These are phyloP conservation scores for Semotilus atromaculatus DNA, from an alignment of 2,797 vertebrate genomes.

Conservation along the genomic window DNA sequence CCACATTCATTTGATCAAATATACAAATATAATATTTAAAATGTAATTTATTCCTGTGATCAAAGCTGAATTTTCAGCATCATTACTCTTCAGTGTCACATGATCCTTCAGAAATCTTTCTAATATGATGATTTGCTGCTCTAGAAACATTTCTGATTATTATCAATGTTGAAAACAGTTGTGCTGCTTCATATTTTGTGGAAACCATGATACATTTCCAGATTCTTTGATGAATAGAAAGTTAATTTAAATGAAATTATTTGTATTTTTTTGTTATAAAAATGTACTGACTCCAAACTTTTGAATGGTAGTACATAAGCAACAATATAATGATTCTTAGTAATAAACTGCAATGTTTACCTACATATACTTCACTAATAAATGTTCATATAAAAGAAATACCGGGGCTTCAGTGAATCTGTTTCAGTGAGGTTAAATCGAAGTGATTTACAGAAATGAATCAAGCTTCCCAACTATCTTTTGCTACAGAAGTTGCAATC, in stretches of 20 bases:
- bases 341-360: no score
- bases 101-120: no score
- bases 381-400: not conserved
- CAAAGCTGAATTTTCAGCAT: not conserved
- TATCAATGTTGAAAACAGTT: no score
- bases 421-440: not conserved
- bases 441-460: not conserved
- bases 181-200: no score
- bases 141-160: no score
- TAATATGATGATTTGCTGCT: no score
- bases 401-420: not conserved
- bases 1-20: not conserved
- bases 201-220: not conserved
- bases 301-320: not conserved
- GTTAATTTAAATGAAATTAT: not conserved
- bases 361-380: no score
- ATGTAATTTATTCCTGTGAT: not conserved
- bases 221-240: not conserved
- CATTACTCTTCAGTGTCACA: not conserved
- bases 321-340: not conserved
- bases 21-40: no score
- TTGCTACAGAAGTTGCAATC: not conserved
- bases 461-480: not conserved
- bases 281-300: not conserved
- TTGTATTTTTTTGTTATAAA: not conserved